phyloP scores from a whole-genome alignment of 2,888 invertebrate species.

The Cantharis rufa region DNA sequence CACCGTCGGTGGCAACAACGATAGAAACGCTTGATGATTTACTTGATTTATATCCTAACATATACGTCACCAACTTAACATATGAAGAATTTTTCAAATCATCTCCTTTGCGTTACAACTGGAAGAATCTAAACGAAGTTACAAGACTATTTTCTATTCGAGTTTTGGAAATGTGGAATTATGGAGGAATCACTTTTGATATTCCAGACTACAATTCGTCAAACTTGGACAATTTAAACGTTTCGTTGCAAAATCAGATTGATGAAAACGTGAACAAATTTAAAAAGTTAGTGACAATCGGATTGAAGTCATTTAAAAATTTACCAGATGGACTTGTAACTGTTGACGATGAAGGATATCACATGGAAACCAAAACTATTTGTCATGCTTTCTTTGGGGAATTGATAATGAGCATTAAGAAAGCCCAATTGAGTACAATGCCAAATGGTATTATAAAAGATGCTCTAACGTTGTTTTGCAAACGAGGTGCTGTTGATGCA shows the following conservation, averaged over 20 bases:
- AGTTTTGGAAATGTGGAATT: conserved; percentile 60
- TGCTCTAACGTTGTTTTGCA: conserved; percentile 48
- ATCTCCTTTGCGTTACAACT: conserved; percentile 58
- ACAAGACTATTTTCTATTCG: conserved; percentile 60
- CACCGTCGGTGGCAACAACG: not conserved
- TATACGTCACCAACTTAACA: conserved; percentile 55
- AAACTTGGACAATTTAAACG: not conserved
- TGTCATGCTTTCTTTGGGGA: conserved; percentile 56
- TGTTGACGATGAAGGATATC: conserved; percentile 51
- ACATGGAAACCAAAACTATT: conserved; percentile 52
- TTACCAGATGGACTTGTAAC: conserved; percentile 47
- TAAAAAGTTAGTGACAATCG: conserved; percentile 29
- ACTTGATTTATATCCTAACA: conserved; percentile 52
- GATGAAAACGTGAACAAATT: conserved; percentile 5
- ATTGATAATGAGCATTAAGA: conserved; percentile 45
- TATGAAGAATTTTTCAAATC: conserved; percentile 56
- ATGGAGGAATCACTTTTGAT: conserved; percentile 58
- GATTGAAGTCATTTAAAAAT: conserved; percentile 38
- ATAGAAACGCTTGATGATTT: conserved; percentile 42
- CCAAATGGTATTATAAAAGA: conserved; percentile 40
- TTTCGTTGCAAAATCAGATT: not conserved
- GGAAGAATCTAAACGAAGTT: conserved; percentile 56
- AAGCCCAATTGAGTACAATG: conserved; percentile 35
- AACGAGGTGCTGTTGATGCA: conserved; percentile 41
- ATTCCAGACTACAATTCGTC: conserved; percentile 26